Evolutionary conservation across 1,140 invertebrate species (phyloP), one percentile per base, ranked within the genome.

Genomic region (Drusus annulatus): DNA sequence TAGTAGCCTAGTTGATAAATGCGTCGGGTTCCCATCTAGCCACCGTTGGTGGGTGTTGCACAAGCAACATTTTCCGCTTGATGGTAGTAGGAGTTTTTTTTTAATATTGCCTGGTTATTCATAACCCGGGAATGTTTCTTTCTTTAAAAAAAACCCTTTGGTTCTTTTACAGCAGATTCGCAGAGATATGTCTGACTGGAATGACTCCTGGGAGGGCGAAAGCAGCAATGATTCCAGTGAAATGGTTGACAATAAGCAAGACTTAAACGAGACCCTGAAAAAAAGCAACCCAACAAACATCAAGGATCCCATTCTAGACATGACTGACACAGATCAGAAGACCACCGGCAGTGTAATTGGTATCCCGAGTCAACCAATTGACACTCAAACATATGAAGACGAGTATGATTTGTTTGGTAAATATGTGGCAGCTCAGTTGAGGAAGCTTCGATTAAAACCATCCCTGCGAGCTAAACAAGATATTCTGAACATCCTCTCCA

Each of bases 391-490:
- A 1, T 58, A 71, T 16, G 74, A 81, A 23, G 80, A 81, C 25
- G 80, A 81, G 25, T 81, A 76, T 51, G 80, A 81, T 60, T 21
- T 73, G 51, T 81, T 60, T 51, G 80, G 80, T 7, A 81, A 77
- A 77, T 77, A 81, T 71, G 63, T 81, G n/a, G 74, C 74, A 8
- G 69, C 52, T 50, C 80, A 81, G 25, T 68, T 81, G 62, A 81
- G 65, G 31, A 81, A 77, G 50, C 52, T 81, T 5, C 76, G 13
- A 15, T 28, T 81, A 15, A 56, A 62, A 17, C 60, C 19, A 17
- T 73, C 80, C 6, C 45, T 81, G 21, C 45, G 17, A 17, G 21
- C 52, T n/a, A 68, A 81, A 71, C 51, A 50, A 13, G 52, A 60
- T 58, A 81, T 81, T 25, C 75, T 76, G 10, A 73, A 81, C 1